phyloP scores from a whole-genome alignment of 2,888 invertebrate genomes.

The Schrankia costaestrigalis region DNA sequence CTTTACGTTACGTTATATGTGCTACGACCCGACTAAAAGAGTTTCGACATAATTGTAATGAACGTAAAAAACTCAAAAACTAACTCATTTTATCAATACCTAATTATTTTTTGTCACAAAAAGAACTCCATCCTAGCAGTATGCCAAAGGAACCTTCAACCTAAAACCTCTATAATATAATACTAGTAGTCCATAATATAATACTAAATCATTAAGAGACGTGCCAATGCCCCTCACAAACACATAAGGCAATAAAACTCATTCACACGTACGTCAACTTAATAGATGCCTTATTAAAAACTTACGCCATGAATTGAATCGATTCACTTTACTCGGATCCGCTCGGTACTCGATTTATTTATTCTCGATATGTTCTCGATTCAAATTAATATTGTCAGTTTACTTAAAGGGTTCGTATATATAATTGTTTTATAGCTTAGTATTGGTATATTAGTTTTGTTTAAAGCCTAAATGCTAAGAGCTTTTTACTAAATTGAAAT shows the following conservation, averaged over 20 bases:
- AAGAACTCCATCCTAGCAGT: too few species aligned
- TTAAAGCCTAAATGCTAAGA: too few species aligned
- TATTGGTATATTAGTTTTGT: neutral
- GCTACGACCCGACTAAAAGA: too few species aligned
- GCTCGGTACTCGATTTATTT: slow-evolving; percentile 39
- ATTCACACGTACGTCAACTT: slow-evolving; percentile 78
- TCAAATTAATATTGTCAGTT: slow-evolving; percentile 60
- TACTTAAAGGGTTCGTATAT: slow-evolving; percentile 47
- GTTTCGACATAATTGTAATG: too few species aligned
- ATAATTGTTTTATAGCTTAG: slow-evolving; percentile 8
- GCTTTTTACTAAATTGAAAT: too few species aligned
- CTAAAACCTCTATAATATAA: too few species aligned
- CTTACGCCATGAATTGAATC: slow-evolving; percentile 53
- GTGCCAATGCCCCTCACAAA: slow-evolving; percentile 59
- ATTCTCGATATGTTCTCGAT: slow-evolving; percentile 52
- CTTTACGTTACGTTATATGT: too few species aligned
- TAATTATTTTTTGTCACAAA: too few species aligned
- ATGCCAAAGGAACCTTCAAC: too few species aligned
- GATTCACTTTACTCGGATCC: slow-evolving; percentile 49
- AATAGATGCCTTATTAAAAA: slow-evolving; percentile 77
- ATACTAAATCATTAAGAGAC: slow-evolving; percentile 69
- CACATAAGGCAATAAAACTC: slow-evolving; percentile 76
- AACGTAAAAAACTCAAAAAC: too few species aligned
- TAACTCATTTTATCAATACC: too few species aligned
- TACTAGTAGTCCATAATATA: too few species aligned